Evolutionary conservation across 2,888 invertebrate species (phyloP).

Genomic region (Dexiosoma caninum): DNA sequence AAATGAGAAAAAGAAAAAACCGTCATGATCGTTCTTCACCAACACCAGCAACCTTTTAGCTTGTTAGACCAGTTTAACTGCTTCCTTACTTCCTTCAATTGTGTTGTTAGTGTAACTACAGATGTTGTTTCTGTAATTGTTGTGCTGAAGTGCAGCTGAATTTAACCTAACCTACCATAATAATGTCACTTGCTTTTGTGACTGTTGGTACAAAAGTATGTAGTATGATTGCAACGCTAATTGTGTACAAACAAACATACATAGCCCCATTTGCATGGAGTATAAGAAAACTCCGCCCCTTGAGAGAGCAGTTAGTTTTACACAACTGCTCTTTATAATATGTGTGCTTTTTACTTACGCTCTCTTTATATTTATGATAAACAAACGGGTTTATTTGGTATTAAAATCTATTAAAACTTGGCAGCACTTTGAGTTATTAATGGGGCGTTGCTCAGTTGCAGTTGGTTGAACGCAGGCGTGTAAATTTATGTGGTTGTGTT

Average conservation of each 20-base stretch:
- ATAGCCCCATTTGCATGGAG: not conserved
- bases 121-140: slow-evolving; percentile 20
- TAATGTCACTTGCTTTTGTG: slow-evolving; percentile 64
- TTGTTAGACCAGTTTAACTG: slow-evolving; percentile 67
- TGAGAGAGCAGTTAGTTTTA: too few species aligned
- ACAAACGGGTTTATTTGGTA: slow-evolving; percentile 10
- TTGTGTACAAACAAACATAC: not conserved
- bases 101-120: slow-evolving; percentile 34
- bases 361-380: not conserved
- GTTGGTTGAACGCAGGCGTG: slow-evolving; percentile 64
- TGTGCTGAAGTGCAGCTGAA: slow-evolving; percentile 40
- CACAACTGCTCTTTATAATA: not conserved
- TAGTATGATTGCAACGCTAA: not conserved
- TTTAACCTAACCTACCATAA: slow-evolving; percentile 75
- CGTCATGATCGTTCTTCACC: slow-evolving; percentile 10
- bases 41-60: slow-evolving; percentile 55
- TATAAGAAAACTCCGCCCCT: slow-evolving; percentile 39
- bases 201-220: slow-evolving; percentile 18
- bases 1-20: slow-evolving; percentile 6
- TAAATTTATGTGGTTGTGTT: slow-evolving; percentile 2
- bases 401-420: slow-evolving; percentile 61
- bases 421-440: slow-evolving; percentile 69
- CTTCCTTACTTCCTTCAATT: slow-evolving; percentile 69
- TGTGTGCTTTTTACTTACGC: not conserved
- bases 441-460: slow-evolving; percentile 51